These are phyloP conservation scores for Larimichthys crocea DNA, from an alignment of 2,113 vertebrate genomes.

Conservation along the genomic window DNA sequence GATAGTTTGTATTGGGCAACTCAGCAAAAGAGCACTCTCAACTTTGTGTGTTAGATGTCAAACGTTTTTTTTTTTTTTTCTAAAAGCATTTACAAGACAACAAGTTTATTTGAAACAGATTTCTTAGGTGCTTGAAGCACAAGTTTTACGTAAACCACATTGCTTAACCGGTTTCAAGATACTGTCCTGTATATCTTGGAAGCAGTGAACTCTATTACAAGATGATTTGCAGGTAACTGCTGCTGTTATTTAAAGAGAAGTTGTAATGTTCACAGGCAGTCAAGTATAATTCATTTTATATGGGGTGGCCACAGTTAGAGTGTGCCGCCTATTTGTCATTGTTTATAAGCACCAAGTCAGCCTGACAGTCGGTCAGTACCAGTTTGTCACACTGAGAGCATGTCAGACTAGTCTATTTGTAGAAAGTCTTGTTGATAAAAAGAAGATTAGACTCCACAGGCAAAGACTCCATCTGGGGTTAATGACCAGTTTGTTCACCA, in stretches of 20 bases:
- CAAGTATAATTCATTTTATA: constrained; percentile 41
- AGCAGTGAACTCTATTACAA: constrained; percentile 8
- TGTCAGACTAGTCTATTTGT: neutral
- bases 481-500: constrained; percentile 35
- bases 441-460: constrained; percentile 30
- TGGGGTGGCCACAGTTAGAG: neutral
- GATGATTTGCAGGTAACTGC: constrained; percentile 48
- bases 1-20: constrained; percentile 28
- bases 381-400: constrained; percentile 44
- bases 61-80: constrained; percentile 5
- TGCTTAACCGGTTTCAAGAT: neutral
- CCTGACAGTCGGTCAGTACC: constrained; percentile 35
- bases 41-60: neutral
- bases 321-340: constrained; percentile 47
- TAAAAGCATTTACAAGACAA: constrained; percentile 23
- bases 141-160: neutral
- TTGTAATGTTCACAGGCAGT: constrained; percentile 32
- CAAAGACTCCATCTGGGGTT: constrained; percentile 22
- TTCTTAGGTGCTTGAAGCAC: neutral
- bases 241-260: constrained; percentile 14
- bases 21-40: constrained; percentile 39
- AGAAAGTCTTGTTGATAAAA: constrained; percentile 35
- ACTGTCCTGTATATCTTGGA: constrained; percentile 26
- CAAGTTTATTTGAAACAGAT: constrained; percentile 6
- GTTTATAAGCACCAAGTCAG: constrained; percentile 40